phyloP scores from a whole-genome alignment of 1,140 invertebrate species.

The Trachelipus rathkii region DNA sequence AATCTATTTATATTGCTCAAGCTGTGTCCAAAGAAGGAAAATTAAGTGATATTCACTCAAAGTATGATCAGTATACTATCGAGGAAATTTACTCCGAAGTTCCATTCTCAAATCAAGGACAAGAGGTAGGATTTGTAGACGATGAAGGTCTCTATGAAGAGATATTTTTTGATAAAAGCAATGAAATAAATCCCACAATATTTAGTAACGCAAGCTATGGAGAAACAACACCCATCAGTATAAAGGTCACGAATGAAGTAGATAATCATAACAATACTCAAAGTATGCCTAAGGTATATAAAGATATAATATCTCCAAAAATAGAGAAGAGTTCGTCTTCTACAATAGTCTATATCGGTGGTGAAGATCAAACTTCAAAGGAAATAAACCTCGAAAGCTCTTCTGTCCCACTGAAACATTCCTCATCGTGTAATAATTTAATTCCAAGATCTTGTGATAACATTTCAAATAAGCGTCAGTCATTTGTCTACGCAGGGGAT shows the following conservation, averaged over 20 bases:
- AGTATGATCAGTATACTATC: neutral
- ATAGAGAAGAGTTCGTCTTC: neutral
- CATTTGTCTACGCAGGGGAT: too few relatives aligned
- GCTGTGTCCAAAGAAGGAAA: neutral
- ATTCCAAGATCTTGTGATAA: neutral
- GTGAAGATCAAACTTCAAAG: neutral
- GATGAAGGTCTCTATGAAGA: neutral
- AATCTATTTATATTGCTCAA: neutral
- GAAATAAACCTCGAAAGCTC: neutral
- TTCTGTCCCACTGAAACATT: neutral
- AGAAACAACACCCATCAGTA: neutral
- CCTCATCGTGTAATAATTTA: neutral
- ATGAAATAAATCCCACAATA: neutral
- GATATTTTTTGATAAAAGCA: constrained; percentile 2
- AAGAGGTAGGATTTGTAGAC: neutral
- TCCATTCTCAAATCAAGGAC: neutral
- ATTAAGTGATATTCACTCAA: neutral
- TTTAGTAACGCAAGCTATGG: neutral
- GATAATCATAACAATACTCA: neutral
- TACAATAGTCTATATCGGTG: constrained; percentile 1
- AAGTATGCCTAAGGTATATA: neutral
- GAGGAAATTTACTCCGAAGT: constrained; percentile 1
- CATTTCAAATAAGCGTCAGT: too few relatives aligned
- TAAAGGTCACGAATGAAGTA: neutral
- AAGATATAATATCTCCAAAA: neutral